Base-by-base conservation (phyloP, 2,113 vertebrate species). In the Melanerpes aurifrons region DNA sequence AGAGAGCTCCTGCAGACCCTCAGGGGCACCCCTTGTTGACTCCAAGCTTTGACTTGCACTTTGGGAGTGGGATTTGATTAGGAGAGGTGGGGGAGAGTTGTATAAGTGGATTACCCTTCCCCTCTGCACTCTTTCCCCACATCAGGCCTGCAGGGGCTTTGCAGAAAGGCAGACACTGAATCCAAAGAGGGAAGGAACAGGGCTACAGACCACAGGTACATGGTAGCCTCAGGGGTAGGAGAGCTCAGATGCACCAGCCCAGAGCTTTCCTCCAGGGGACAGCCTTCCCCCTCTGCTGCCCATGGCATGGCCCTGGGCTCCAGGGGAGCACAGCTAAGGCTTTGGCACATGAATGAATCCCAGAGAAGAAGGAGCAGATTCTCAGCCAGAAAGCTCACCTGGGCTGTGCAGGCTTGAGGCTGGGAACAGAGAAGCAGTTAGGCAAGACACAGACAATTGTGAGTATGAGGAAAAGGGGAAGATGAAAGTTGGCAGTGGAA, bases 51-150 rank as follows among this genome's bases (percentile, higher is more conserved):
- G 24, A 73, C 29, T 66, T 64, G 58, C 43, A 43, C 35, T 69
- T 84, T 4, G 15, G 31, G 13, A 35, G 35, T 58, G 59, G 26
- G 50, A 18, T 63, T 73, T 69, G 82, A n/a, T 3, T 40, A 50
- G 29, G 9, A 24, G 18, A 73, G 58, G 74, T 20, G 25, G 19
- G 9, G 29, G 20, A 70, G 67, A 12, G 7, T 21, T 56, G 28
- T 0, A 0, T 7, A 7, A 8, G 6, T 35, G 0, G 25, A 9
- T 64, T 56, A 71, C n/a, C 45, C 17, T 85, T 75, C 21, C 50
- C 62, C 17, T 62, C 75, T 56, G 29, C 25, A 53, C 12, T 73
- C 29, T 70, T 68, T 19, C 9, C 4, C 29, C 3, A 19, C 4
- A 1, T 50, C 40, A 70, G 37, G 45, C 43, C 43, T 45, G 15